phyloP scores from a whole-genome alignment of 2,888 invertebrate species.

The Sinodicranocentrus sp. region DNA sequence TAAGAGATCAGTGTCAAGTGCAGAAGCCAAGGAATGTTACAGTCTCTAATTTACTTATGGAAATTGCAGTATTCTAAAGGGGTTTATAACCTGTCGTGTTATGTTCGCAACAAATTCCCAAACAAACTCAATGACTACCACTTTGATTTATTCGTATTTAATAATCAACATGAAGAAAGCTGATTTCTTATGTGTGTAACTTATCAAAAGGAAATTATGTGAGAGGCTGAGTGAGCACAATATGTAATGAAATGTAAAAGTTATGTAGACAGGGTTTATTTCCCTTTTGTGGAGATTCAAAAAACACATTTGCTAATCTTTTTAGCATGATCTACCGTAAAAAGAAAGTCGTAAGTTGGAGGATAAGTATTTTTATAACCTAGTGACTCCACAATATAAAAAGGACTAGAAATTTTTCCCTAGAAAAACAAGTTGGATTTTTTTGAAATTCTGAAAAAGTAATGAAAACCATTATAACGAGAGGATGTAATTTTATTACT shows the following conservation, averaged over 20 bases:
- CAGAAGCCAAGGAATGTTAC: constrained; percentile 54
- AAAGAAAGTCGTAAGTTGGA: no score
- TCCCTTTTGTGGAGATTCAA: no score
- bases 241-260: background rate
- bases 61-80: constrained; percentile 48
- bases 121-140: constrained; percentile 39
- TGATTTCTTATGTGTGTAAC: background rate
- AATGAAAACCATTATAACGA: constrained; percentile 8
- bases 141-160: constrained; percentile 55
- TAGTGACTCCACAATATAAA: no score
- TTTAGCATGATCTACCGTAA: no score
- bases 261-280: no score
- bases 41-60: constrained; percentile 38
- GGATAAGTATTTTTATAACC: no score
- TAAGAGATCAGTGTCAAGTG: constrained; percentile 46
- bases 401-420: no score
- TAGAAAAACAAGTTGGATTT: background rate
- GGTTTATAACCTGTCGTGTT: constrained; percentile 43
- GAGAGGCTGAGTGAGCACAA: no score
- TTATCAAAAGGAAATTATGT: constrained; percentile 26
- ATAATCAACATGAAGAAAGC: constrained; percentile 43
- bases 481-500: no score
- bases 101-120: constrained; percentile 16
- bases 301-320: no score
- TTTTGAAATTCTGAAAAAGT: background rate